These are phyloP conservation scores for Lordiphosa andalusiaca DNA, from an alignment of 2,888 invertebrate genomes.

Conservation along the genomic window DNA sequence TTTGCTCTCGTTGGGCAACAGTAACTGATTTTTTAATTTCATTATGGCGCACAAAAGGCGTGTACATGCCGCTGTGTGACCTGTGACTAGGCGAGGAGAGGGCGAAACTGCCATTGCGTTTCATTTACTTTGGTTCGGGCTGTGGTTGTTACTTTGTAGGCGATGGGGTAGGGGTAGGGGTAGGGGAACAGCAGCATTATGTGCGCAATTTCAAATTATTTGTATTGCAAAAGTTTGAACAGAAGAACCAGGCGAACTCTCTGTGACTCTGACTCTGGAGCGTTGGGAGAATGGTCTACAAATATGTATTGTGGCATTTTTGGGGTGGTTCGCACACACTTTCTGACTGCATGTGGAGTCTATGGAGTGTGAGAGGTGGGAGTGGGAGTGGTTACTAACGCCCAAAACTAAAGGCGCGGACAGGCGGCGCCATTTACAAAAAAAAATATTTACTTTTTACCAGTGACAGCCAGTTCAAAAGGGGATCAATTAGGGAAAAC, in stretches of 20 bases:
- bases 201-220: conserved; percentile 66
- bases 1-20: conserved; percentile 59
- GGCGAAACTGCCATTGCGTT: conserved; percentile 27
- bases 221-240: conserved; percentile 49
- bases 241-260: conserved; percentile 14
- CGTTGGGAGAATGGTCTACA: conserved; percentile 29
- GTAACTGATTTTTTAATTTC: conserved; percentile 79
- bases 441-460: conserved; percentile 27
- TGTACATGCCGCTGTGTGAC: conserved; percentile 20
- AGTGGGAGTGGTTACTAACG: conserved; percentile 72
- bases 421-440: conserved; percentile 63
- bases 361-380: conserved; percentile 65
- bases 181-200: conserved; percentile 39
- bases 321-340: conserved; percentile 55
- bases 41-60: conserved; percentile 76
- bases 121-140: conserved; percentile 39
- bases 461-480: conserved; percentile 36
- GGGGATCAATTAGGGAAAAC: background rate
- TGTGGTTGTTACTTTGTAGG: conserved; percentile 23
- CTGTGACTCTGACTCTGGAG: conserved; percentile 2
- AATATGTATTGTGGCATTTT: conserved; percentile 39
- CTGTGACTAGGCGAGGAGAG: conserved; percentile 13
- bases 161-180: conserved; percentile 1
- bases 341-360: conserved; percentile 23
- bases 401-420: conserved; percentile 43